Conservation (phyloP, 1,140 invertebrate genomes). For the Yoshiicerus persimilis region DNA sequence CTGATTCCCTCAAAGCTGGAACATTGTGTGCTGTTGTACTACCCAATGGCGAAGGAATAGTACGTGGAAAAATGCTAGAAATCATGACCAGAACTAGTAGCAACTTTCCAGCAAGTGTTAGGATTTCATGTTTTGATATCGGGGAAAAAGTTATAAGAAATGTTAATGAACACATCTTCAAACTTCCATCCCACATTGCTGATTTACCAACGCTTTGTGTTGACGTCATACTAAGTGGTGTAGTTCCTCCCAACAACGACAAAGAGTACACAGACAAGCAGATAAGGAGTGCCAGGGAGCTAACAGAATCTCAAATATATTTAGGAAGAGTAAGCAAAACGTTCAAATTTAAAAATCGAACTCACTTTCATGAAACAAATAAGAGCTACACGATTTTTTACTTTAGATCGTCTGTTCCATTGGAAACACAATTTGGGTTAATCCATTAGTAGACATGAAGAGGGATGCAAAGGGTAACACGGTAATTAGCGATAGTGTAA, state of each 20-base stretch:
- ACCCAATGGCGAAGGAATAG: neutral
- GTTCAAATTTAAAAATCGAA: too few relatives aligned
- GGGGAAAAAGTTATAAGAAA: neutral
- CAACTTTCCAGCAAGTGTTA: neutral
- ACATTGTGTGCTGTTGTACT: neutral
- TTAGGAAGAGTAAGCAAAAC: neutral
- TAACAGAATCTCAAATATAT: neutral
- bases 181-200: neutral
- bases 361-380: neutral
- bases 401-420: slow-evolving; percentile 3
- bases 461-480: neutral
- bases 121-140: slow-evolving; percentile 1
- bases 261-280: neutral
- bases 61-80: neutral
- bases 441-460: neutral
- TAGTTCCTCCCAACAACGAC: neutral
- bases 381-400: neutral
- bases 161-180: neutral
- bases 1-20: neutral
- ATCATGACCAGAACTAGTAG: neutral
- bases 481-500: neutral
- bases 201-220: neutral
- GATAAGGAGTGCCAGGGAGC: neutral
- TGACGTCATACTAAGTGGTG: neutral
- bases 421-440: neutral